Evolutionary conservation across 2,797 vertebrate species (phyloP), one percentile per base, ranked within the genome.

Genomic region (Acanthornis magna): DNA sequence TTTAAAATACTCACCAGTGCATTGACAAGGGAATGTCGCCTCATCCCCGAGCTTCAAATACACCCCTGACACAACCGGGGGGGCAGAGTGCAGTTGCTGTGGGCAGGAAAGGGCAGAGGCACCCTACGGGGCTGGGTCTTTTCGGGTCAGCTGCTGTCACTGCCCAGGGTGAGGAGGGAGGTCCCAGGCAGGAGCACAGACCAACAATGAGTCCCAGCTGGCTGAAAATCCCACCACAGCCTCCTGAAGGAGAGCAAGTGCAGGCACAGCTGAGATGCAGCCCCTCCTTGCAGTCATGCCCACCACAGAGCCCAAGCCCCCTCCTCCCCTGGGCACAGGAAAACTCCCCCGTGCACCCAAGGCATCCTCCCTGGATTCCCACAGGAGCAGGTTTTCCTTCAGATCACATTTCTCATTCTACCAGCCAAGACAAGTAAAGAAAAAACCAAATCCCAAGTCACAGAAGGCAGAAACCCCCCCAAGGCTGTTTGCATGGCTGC

Each of bases 51-150:
- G 65, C 42, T 77, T 36, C 75, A 68, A 55, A 60, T 40, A 60
- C 27, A 45, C 3, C 55, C 45, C 29, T 23, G 21, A 6, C 58
- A 51, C 13, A 25, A 3, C 30, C 3, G 7, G 47, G 36, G 68
- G 79, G 60, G 90, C 90, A 83, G 43, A 66, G 67, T 4, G 6
- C 23, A 25, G 36, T 13, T 53, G 54, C 20, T 1, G 11, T n/a
- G 66, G 29, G 63, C 42, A 34, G 63, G 29, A 3, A 3, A 34
- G 63, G 84, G n/a, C 57, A 51, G 74, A 1, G 6, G 32, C 50
- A 12, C 34, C 1, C 4, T 3, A 1, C 29, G 9, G 42, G 0
- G 2, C 3, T 12, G 70, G 32, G 20, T 9, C 29, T 6, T 71
- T 17, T 7, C 50, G 58, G n/a, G 11, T 3, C 3, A 26, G 2